phyloP scores from a whole-genome alignment of 2,888 invertebrate species.

The Rhogogaster chlorosoma region DNA sequence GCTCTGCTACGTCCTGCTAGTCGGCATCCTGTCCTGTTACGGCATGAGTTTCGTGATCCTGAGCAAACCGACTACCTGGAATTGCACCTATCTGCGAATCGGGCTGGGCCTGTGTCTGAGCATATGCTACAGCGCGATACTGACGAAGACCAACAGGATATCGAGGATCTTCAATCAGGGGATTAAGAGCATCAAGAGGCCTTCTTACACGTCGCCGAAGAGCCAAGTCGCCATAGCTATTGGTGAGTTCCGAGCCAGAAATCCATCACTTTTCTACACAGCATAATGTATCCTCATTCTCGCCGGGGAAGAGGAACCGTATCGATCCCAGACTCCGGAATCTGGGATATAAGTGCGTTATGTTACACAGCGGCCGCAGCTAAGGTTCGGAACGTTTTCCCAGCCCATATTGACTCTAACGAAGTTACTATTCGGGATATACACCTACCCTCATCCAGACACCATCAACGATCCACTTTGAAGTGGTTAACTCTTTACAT shows the following conservation, averaged over 20 bases:
- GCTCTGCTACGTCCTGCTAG: constrained; percentile 87
- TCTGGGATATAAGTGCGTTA: background rate
- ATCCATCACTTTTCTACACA: background rate
- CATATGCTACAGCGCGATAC: constrained; percentile 87
- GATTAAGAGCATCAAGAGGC: constrained; percentile 85
- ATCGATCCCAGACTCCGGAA: background rate
- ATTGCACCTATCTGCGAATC: constrained; percentile 84
- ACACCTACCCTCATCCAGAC: background rate
- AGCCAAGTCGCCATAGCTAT: constrained; percentile 87
- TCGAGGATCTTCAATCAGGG: constrained; percentile 84
- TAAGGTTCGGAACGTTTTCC: background rate
- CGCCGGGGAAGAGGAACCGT: background rate
- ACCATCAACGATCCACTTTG: background rate
- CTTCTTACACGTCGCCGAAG: constrained; percentile 87
- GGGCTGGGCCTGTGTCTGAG: constrained; percentile 87
- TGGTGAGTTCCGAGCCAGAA: constrained; percentile 76
- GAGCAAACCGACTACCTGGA: constrained; percentile 82
- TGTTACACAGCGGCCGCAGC: background rate
- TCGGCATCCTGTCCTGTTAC: constrained; percentile 86
- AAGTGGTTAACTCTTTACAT: background rate
- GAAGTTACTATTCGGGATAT: background rate
- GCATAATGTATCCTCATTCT: background rate
- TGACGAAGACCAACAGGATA: constrained; percentile 88
- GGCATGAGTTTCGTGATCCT: constrained; percentile 86
- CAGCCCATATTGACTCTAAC: background rate